A percentile compares a stretch with the other conserved stretches of the same genome.
Evolutionary conservation across 2,797 vertebrate genomes (phyloP).

Genomic region (Austrolebias charrua): DNA sequence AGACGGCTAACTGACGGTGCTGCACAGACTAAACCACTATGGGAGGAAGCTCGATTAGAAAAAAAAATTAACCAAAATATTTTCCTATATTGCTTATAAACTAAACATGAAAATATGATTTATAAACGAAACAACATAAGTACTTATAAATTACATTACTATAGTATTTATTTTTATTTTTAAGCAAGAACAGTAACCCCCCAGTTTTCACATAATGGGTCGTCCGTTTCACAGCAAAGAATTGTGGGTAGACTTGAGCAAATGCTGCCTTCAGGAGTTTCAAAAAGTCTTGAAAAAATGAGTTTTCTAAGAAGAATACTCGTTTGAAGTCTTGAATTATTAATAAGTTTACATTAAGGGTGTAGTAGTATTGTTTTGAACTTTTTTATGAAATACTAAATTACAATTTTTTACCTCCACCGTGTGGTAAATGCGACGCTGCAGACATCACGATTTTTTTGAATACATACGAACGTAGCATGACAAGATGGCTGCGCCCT

Average conservation of each 20-base stretch:
- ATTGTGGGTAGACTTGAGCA: slow-evolving; percentile 61
- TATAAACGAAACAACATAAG: accelerated
- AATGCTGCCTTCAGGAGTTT: slow-evolving; percentile 18
- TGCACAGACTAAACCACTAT: slow-evolving; percentile 7
- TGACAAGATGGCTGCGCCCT: slow-evolving; percentile 75
- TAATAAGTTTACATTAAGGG: accelerated
- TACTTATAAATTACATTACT: accelerated
- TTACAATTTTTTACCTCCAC: accelerated
- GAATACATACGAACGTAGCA: slow-evolving; percentile 20
- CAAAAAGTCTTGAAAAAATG: not conserved
- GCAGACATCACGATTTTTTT: accelerated
- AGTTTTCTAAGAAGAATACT: accelerated
- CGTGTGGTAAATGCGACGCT: accelerated
- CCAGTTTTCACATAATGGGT: slow-evolving; percentile 32
- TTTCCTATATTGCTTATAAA: accelerated
- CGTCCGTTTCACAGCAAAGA: slow-evolving; percentile 37
- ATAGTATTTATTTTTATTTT: not conserved
- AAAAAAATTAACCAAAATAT: accelerated
- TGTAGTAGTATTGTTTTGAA: accelerated
- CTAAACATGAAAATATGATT: accelerated
- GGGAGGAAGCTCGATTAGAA: not conserved
- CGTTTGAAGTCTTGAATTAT: accelerated
- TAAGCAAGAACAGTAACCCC: not conserved
- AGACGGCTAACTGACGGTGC: not conserved
- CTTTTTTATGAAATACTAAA: accelerated